Evolutionary conservation across 2,113 vertebrate species (phyloP).

Genomic region (Sapajus apella): DNA sequence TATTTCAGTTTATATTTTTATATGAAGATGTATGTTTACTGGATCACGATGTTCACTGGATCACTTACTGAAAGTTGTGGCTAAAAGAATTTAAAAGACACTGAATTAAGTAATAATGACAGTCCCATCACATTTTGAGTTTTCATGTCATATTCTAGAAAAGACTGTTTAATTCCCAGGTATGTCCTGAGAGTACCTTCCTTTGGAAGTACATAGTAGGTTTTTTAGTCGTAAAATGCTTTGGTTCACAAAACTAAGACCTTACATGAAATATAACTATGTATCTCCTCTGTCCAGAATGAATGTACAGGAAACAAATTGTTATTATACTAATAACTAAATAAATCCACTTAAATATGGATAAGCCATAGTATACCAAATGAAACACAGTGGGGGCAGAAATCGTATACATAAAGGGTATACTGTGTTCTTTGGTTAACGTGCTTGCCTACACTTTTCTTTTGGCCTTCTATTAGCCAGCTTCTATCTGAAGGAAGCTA

Average conservation of each 20-base stretch:
- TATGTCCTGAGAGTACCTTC: not conserved
- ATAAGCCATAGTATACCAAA: not conserved
- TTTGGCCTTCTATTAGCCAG: not conserved
- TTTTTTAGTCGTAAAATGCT: not conserved
- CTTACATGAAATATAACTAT: not conserved
- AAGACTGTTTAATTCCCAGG: not conserved
- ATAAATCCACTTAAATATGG: not conserved
- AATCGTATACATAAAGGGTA: not conserved
- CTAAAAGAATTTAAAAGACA: not conserved
- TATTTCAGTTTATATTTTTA: conserved; percentile 6
- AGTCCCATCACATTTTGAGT: not conserved
- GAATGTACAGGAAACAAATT: not conserved
- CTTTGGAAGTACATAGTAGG: not conserved
- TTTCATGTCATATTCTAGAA: not conserved
- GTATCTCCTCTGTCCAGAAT: not conserved
- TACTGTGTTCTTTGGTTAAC: not conserved
- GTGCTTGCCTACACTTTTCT: not conserved
- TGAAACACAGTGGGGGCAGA: not conserved
- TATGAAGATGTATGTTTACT: not conserved
- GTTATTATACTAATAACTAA: not conserved
- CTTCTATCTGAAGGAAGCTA: not conserved
- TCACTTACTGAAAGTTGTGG: not conserved
- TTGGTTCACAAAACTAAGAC: not conserved
- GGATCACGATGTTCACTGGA: not conserved
- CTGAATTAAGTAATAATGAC: not conserved